phyloP scores from a whole-genome alignment of 2,888 invertebrate species.

The Erebia ligea region DNA sequence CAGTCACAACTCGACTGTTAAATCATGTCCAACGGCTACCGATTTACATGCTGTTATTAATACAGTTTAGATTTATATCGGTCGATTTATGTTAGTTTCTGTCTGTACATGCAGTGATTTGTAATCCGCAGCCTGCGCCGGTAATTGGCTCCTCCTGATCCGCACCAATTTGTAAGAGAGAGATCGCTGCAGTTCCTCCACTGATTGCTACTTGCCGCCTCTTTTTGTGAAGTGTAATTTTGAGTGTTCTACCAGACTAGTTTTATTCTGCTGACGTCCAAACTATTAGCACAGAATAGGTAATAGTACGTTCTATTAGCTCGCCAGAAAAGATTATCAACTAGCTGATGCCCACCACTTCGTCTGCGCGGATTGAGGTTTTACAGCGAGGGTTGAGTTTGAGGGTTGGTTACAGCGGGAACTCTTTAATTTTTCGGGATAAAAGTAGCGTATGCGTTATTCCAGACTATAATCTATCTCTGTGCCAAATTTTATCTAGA shows the following conservation, averaged over 20 bases:
- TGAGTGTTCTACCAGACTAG: not conserved
- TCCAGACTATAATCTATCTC: no score
- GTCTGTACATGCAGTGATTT: slow-evolving; percentile 16
- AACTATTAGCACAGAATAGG: no score
- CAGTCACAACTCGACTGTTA: slow-evolving; percentile 7
- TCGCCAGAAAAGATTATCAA: no score
- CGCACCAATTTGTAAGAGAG: slow-evolving; percentile 4
- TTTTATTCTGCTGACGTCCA: no score
- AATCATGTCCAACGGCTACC: not conserved
- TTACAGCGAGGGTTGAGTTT: no score
- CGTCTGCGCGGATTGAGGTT: no score
- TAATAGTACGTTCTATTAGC: no score
- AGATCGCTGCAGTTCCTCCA: not conserved
- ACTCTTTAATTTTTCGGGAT: no score
- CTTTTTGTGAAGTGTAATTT: not conserved
- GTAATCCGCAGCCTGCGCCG: slow-evolving; percentile 26
- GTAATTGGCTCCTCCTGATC: slow-evolving; percentile 25
- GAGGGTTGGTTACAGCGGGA: no score
- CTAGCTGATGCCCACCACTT: no score
- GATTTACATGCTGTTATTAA: slow-evolving; percentile 10
- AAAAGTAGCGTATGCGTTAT: no score
- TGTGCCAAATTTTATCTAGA: no score
- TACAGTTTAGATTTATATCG: slow-evolving; percentile 5
- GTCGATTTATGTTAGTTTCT: slow-evolving; percentile 10
- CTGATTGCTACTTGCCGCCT: slow-evolving; percentile 3